Conservation (phyloP, 2,113 vertebrate genomes). For the Eira barbara region DNA sequence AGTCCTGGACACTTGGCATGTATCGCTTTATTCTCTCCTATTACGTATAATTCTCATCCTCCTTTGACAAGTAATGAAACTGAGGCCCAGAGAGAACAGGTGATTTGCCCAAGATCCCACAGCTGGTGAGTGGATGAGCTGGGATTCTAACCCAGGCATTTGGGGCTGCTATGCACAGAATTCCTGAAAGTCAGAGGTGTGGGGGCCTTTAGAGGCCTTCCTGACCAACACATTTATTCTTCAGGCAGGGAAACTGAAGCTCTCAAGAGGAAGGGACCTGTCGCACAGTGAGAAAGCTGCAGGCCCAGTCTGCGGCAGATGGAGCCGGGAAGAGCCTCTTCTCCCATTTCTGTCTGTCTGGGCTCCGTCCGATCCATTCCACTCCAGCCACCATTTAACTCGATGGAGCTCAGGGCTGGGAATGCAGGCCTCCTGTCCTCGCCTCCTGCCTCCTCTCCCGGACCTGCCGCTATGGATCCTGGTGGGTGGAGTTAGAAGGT, state of each 20-base stretch:
- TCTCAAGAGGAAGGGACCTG: background rate
- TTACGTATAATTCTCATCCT: background rate
- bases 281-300: background rate
- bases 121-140: background rate
- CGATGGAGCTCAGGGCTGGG: background rate
- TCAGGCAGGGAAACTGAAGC: background rate
- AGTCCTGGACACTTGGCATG: background rate
- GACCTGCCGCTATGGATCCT: rapidly evolving
- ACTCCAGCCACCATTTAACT: background rate
- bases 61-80: background rate
- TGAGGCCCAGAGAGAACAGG: background rate
- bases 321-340: background rate
- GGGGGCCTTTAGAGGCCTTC: background rate
- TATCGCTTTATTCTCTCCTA: background rate
- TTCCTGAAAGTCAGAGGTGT: background rate
- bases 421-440: background rate
- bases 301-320: background rate
- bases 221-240: background rate
- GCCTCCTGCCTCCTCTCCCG: too few relatives aligned
- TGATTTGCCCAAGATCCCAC: background rate
- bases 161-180: background rate
- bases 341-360: background rate
- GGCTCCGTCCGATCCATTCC: background rate
- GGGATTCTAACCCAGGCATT: background rate
- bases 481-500: background rate